Evolutionary conservation across 2,888 invertebrate genomes (phyloP).

Genomic region (Anagyrus pseudococci): DNA sequence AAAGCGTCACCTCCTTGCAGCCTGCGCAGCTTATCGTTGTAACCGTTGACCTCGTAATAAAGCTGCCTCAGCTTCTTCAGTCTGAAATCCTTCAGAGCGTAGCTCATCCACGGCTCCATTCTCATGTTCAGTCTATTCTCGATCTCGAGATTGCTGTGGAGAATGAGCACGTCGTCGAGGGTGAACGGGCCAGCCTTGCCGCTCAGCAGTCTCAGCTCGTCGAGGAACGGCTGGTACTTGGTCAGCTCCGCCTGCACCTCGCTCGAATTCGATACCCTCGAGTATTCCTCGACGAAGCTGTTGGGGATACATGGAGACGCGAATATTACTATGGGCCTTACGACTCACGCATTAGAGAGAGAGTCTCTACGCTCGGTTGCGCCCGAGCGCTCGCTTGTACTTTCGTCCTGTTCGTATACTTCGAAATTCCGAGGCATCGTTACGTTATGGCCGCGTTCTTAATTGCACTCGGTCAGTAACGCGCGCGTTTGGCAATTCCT

Average conservation of each 20-base stretch:
- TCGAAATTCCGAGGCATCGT: background rate
- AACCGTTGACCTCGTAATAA: conserved; percentile 5
- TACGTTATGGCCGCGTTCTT: too few species aligned
- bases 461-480: background rate
- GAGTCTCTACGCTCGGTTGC: background rate
- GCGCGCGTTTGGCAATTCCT: too few species aligned
- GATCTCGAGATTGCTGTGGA: conserved; percentile 27
- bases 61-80: background rate
- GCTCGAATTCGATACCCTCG: conserved; percentile 7
- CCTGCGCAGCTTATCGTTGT: conserved; percentile 9
- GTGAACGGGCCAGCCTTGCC: conserved; percentile 14
- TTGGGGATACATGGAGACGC: background rate
- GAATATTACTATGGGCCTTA: too few species aligned
- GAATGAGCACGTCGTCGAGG: conserved; percentile 14
- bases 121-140: conserved; percentile 26
- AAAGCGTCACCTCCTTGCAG: background rate
- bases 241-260: conserved; percentile 11
- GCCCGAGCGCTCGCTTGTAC: too few species aligned
- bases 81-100: conserved; percentile 1
- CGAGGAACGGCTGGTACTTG: conserved; percentile 19
- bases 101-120: conserved; percentile 32
- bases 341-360: background rate
- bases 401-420: background rate
- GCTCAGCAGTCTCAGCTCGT: background rate
- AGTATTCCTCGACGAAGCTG: conserved; percentile 18